phyloP scores from a whole-genome alignment of 1,140 invertebrate species.

The Drosophila baimaii region DNA sequence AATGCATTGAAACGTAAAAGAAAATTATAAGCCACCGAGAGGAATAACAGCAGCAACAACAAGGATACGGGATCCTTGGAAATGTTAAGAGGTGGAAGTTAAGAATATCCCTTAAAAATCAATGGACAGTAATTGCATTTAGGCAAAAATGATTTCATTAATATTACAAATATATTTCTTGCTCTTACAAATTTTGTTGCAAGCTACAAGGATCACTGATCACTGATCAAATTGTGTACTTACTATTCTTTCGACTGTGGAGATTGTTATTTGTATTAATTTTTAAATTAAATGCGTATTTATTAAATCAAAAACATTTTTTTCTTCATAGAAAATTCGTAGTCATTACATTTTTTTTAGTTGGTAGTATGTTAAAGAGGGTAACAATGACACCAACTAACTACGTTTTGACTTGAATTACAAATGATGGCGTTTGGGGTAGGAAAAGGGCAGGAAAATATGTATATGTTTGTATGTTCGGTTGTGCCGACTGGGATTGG shows the following conservation, averaged over 20 bases:
- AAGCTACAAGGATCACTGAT: neutral
- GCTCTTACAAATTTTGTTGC: neutral
- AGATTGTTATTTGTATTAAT: too few species aligned
- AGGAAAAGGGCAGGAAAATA: neutral
- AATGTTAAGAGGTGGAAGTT: too few species aligned
- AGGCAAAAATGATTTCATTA: neutral
- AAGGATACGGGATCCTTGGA: neutral
- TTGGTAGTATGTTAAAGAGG: neutral
- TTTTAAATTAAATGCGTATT: too few species aligned
- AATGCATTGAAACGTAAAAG: slow-evolving; percentile 82
- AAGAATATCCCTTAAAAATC: neutral
- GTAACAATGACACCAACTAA: slow-evolving; percentile 37
- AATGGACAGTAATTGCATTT: neutral
- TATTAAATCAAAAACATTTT: too few species aligned
- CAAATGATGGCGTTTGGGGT: slow-evolving; percentile 52
- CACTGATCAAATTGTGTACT: neutral
- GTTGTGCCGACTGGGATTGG: slow-evolving; percentile 15
- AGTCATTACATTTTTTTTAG: neutral
- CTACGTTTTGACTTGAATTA: slow-evolving; percentile 77
- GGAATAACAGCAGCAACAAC: slow-evolving; percentile 20
- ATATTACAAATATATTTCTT: neutral
- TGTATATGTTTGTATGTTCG: neutral
- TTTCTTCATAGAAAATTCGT: too few species aligned
- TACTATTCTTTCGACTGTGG: too few species aligned
- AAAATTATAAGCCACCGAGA: slow-evolving; percentile 73